Evolutionary conservation across 2,113 vertebrate genomes (phyloP).

Genomic region (Psittacula cyanocephala): DNA sequence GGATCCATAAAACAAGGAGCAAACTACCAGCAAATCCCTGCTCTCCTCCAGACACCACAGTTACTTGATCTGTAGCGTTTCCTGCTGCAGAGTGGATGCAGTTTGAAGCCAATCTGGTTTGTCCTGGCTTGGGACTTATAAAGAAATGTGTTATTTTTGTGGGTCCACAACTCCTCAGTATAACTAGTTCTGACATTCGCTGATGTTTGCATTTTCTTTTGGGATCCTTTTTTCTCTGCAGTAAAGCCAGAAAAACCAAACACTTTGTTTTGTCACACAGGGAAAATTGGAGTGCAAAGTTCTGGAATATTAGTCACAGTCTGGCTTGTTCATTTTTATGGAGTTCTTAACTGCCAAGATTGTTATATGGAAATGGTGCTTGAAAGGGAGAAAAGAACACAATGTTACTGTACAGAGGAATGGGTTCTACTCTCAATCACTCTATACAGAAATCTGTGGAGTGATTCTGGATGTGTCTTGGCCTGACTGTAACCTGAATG

Average conservation of each 20-base stretch:
- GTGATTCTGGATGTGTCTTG: constrained; percentile 36
- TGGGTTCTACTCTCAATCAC: constrained; percentile 25
- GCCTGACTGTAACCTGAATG: background rate
- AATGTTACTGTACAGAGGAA: constrained; percentile 50
- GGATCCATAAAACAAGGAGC: constrained; percentile 47
- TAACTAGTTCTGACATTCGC: constrained; percentile 56
- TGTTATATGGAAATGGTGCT: constrained; percentile 62
- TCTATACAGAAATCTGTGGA: constrained; percentile 7
- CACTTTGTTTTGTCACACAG: constrained; percentile 59
- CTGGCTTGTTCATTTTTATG: constrained; percentile 65
- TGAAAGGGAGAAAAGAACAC: constrained; percentile 65
- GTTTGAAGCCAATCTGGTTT: constrained; percentile 49
- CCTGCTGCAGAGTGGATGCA: constrained; percentile 24
- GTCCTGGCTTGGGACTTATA: constrained; percentile 18
- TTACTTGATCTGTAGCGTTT: constrained; percentile 5
- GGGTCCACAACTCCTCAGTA: background rate
- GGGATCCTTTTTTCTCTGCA: constrained; percentile 43
- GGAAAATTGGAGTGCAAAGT: constrained; percentile 48
- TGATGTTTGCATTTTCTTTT: constrained; percentile 60
- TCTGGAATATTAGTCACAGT: constrained; percentile 74
- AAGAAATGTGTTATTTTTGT: constrained; percentile 33
- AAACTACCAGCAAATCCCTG: constrained; percentile 67
- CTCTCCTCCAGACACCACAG: constrained; percentile 40
- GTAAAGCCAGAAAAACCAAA: constrained; percentile 63
- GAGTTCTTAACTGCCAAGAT: constrained; percentile 60